These are phyloP conservation scores for Sphaerodactylus townsendi DNA, from an alignment of 2,113 vertebrate genomes.

Conservation along the genomic window DNA sequence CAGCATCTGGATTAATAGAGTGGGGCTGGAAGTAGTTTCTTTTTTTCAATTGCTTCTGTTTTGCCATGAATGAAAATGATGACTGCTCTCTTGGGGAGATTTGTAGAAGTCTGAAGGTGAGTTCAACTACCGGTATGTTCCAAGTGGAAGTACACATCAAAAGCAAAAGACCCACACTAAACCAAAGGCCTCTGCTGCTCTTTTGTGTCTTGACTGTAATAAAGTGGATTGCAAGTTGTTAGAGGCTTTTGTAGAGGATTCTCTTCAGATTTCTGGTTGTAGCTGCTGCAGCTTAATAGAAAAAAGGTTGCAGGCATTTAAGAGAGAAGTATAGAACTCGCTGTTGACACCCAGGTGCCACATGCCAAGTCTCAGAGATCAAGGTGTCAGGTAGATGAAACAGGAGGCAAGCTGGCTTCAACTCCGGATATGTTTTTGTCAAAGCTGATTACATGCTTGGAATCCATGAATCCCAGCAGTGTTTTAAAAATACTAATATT, in stretches of 20 bases:
- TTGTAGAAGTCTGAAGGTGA: neutral
- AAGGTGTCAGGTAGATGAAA: neutral
- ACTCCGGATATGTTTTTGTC: neutral
- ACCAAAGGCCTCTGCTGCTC: neutral
- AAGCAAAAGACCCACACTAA: neutral
- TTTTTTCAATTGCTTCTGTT: slow-evolving; percentile 1
- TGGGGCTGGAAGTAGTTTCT: neutral
- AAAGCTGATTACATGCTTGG: too few species aligned
- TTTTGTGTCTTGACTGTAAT: neutral
- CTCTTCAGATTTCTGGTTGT: neutral
- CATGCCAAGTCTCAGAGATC: neutral
- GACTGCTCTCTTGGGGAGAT: neutral
- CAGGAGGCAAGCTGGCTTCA: neutral
- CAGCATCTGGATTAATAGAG: slow-evolving; percentile 5
- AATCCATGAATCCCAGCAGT: too few species aligned
- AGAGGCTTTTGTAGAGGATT: neutral
- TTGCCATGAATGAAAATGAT: neutral
- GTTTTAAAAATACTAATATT: too few species aligned
- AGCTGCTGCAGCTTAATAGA: neutral
- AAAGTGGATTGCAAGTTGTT: neutral
- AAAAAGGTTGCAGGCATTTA: neutral
- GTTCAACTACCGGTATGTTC: neutral
- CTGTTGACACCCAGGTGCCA: neutral
- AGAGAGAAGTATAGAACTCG: neutral
- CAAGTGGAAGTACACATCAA: slow-evolving; percentile 5